These are phyloP conservation scores for Hippoglossus hippoglossus DNA, from an alignment of 2,797 vertebrate species.

Conservation along the genomic window DNA sequence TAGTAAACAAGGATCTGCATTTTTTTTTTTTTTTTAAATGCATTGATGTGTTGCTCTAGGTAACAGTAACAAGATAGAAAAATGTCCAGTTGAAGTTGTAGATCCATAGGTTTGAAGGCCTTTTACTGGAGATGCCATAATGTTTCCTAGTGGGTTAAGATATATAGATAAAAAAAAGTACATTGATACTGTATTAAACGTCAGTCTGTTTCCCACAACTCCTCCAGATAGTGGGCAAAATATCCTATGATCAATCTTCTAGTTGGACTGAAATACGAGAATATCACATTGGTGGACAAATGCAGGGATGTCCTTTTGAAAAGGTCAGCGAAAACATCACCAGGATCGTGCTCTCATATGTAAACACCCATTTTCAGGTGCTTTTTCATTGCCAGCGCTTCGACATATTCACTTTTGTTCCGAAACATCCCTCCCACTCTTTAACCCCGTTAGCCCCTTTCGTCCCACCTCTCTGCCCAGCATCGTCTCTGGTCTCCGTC, in stretches of 20 bases:
- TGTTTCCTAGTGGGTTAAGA: background rate
- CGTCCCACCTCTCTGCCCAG: constrained; percentile 29
- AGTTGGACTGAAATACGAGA: background rate
- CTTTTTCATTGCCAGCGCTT: background rate
- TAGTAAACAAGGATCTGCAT: too few species aligned
- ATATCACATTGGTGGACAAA: background rate
- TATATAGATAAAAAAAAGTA: background rate
- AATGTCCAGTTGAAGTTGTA: background rate
- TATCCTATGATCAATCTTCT: too few species aligned
- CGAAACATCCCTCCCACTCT: constrained; percentile 1
- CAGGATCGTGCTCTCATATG: background rate
- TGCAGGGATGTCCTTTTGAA: background rate
- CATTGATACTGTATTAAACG: too few species aligned
- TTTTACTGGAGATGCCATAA: background rate
- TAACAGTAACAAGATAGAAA: too few species aligned
- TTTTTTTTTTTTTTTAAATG: too few species aligned
- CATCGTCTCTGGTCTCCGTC: constrained; percentile 19
- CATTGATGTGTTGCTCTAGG: background rate
- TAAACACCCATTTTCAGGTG: background rate
- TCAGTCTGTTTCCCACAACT: too few species aligned
- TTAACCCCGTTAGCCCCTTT: background rate
- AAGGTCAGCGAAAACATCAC: background rate
- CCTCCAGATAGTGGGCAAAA: too few species aligned
- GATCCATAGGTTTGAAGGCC: background rate
- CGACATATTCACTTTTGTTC: too few species aligned